A percentile compares a stretch with the other conserved stretches of the same genome.
Conservation (phyloP, 2,888 invertebrate genomes). For the Brachyopa scutellaris region DNA sequence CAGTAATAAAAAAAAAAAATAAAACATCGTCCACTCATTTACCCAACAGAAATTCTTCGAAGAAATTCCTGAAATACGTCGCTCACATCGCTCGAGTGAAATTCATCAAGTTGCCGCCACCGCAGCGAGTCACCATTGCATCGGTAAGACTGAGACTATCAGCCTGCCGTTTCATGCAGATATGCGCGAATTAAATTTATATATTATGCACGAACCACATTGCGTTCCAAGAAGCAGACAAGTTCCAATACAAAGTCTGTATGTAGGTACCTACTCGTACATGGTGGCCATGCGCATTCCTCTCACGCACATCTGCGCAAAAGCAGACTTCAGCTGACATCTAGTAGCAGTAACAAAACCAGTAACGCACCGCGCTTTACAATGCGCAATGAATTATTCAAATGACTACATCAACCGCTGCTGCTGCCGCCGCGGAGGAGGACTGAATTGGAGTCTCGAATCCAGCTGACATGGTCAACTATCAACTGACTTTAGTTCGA, state of each 20-base stretch:
- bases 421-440: conserved; percentile 25
- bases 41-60: conserved; percentile 19
- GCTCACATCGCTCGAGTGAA: conserved; percentile 33
- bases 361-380: conserved; percentile 46
- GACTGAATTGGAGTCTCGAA: conserved; percentile 24
- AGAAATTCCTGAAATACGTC: conserved; percentile 42
- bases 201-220: conserved; percentile 56
- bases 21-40: too few species aligned
- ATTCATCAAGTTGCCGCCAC: conserved; percentile 15
- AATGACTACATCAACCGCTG: conserved; percentile 41
- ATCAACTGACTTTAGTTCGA: conserved; percentile 63
- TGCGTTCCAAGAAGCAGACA: conserved; percentile 50
- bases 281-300: conserved; percentile 45
- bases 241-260: conserved; percentile 8
- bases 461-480: conserved; percentile 61
- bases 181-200: conserved; percentile 48
- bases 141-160: not conserved
- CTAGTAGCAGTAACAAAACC: conserved; percentile 24
- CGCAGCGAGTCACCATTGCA: not conserved
- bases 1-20: too few species aligned
- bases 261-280: too few species aligned
- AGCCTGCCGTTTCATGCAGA: conserved; percentile 34
- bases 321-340: conserved; percentile 42
- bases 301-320: conserved; percentile 60
- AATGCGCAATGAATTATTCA: conserved; percentile 66